A percentile compares a stretch with the other conserved stretches of the same genome.
These are phyloP conservation scores for Spatula versicolor DNA, from an alignment of 2,797 vertebrate species.

Conservation along the genomic window DNA sequence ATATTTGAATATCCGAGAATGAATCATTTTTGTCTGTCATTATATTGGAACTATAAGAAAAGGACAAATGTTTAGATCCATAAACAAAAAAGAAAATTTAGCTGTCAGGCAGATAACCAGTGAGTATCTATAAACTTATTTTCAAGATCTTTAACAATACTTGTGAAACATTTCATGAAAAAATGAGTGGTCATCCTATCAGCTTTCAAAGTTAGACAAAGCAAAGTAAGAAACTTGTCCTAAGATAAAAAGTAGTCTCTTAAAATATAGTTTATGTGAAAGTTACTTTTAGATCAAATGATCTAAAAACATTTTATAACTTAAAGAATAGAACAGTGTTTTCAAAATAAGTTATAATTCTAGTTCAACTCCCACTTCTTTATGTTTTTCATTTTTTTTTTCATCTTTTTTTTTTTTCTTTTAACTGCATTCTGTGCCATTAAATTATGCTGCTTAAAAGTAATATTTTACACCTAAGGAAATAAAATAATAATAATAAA, in stretches of 20 bases:
- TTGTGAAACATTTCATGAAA: not conserved
- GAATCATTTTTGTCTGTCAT: not conserved
- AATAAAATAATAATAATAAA: not conserved
- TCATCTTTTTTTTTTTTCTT: too few relatives aligned
- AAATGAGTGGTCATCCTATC: not conserved
- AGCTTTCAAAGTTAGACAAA: not conserved
- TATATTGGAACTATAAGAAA: not conserved
- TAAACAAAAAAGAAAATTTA: not conserved
- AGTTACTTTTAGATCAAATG: not conserved
- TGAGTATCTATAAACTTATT: not conserved
- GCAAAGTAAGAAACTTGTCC: not conserved
- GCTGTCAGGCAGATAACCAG: not conserved
- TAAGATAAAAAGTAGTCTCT: not conserved
- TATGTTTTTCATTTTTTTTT: not conserved
- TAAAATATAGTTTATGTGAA: not conserved
- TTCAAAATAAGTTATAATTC: not conserved
- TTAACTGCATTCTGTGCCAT: not conserved
- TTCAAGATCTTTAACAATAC: not conserved
- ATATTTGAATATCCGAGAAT: not conserved
- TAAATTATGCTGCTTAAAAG: not conserved
- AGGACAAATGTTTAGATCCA: not conserved
- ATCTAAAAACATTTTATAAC: not conserved
- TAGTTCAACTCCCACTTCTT: not conserved
- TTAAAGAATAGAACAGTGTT: not conserved
- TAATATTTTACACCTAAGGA: not conserved